Conservation (phyloP, 2,888 invertebrate species). For the Crossocerus cetratus region DNA sequence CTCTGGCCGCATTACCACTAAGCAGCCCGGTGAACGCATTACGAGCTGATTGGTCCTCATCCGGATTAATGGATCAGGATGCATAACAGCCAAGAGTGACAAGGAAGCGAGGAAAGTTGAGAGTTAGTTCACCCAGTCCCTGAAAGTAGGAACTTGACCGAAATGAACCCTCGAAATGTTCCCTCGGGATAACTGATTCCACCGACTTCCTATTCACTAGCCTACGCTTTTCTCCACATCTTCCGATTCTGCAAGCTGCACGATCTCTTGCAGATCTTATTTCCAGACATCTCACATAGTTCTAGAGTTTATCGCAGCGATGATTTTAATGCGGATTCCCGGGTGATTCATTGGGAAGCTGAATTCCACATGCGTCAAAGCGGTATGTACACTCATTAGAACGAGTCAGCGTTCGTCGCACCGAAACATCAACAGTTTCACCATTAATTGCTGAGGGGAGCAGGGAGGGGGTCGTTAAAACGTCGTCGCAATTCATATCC, state of each 20-base stretch:
- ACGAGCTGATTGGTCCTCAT: slow-evolving; percentile 29
- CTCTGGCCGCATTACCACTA: slow-evolving; percentile 5
- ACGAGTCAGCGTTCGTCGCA: background rate
- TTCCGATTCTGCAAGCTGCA: no score
- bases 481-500: slow-evolving; percentile 20
- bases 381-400: slow-evolving; percentile 6
- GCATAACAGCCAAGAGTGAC: slow-evolving; percentile 14
- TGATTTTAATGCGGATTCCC: no score
- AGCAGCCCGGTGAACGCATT: slow-evolving; percentile 35
- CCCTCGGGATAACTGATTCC: background rate
- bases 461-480: slow-evolving; percentile 5
- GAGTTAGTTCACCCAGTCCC: slow-evolving; percentile 13
- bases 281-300: no score
- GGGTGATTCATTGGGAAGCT: no score
- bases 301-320: no score
- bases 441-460: slow-evolving; percentile 6
- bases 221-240: no score
- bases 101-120: slow-evolving; percentile 5
- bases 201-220: no score
- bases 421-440: background rate
- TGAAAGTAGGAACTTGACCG: slow-evolving; percentile 17
- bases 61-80: slow-evolving; percentile 29
- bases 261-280: no score
- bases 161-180: background rate
- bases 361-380: background rate